phyloP scores from a whole-genome alignment of 2,797 vertebrate genomes.

The Bovichtus diacanthus region DNA sequence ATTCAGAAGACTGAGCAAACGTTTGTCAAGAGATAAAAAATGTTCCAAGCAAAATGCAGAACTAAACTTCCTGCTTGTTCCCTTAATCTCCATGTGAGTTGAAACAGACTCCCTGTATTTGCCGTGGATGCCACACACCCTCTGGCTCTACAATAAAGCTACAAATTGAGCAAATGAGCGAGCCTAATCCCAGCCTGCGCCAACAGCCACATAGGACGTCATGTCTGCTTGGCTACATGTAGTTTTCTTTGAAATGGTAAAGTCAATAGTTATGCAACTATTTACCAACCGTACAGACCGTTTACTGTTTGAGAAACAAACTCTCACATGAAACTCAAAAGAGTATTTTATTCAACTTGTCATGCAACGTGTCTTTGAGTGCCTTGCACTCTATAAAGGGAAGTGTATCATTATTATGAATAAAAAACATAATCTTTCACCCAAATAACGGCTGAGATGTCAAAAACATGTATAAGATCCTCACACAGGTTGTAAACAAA shows the following conservation, averaged over 20 bases:
- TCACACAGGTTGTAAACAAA: background rate
- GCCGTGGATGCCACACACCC: background rate
- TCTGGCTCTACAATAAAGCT: background rate
- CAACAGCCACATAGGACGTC: background rate
- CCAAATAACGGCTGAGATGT: too few species aligned
- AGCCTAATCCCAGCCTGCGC: fast-evolving
- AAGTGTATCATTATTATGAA: background rate
- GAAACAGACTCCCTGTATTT: background rate
- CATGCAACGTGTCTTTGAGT: background rate
- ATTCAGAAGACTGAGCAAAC: background rate
- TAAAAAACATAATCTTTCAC: background rate
- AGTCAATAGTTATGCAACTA: background rate
- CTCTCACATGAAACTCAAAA: background rate
- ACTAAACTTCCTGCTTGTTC: background rate
- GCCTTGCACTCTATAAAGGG: background rate
- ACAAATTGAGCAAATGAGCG: background rate
- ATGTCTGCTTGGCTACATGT: background rate
- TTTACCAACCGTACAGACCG: background rate
- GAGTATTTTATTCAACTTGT: background rate
- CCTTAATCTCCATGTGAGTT: background rate
- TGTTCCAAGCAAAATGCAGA: background rate
- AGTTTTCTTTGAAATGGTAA: background rate
- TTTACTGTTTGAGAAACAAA: background rate
- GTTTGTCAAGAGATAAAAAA: background rate
- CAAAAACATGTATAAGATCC: background rate